These are phyloP conservation scores for Hydractinia echinata DNA, from an alignment of 30 jellyfish, hydroid and myxozoan genomes.

Conservation along the genomic window DNA sequence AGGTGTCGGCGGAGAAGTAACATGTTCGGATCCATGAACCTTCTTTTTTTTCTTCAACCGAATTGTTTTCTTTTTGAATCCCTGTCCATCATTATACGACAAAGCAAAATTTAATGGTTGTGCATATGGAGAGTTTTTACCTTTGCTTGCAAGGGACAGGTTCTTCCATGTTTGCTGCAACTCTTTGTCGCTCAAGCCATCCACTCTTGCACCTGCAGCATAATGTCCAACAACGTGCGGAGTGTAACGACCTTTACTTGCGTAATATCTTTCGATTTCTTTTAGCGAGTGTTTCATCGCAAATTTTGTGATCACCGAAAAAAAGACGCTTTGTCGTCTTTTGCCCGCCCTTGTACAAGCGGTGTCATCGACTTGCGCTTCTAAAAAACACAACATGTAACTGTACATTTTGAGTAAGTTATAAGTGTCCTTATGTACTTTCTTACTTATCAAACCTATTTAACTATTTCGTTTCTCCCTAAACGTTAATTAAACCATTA, in stretches of 20 bases:
- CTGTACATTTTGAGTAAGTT: too few relatives aligned
- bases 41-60: neutral
- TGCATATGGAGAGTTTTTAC: constrained; percentile 34
- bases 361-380: constrained; percentile 38
- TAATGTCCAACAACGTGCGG: constrained; percentile 41
- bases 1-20: neutral
- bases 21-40: neutral
- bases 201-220: constrained; percentile 44
- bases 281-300: constrained; percentile 47
- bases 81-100: constrained; percentile 6
- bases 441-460: too few relatives aligned
- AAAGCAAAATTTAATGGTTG: constrained; percentile 26
- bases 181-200: constrained; percentile 31
- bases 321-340: constrained; percentile 52
- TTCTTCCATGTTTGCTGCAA: constrained; percentile 31
- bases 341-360: constrained; percentile 24
- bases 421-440: too few relatives aligned
- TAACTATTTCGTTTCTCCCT: too few relatives aligned
- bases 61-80: constrained; percentile 10
- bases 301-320: constrained; percentile 45
- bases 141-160: constrained; percentile 24
- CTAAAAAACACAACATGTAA: constrained; percentile 3
- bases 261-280: constrained; percentile 48
- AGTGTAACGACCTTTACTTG: constrained; percentile 30
- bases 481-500: too few relatives aligned